Conservation (phyloP, 2,888 invertebrate species). For the Pandemis corylana region DNA sequence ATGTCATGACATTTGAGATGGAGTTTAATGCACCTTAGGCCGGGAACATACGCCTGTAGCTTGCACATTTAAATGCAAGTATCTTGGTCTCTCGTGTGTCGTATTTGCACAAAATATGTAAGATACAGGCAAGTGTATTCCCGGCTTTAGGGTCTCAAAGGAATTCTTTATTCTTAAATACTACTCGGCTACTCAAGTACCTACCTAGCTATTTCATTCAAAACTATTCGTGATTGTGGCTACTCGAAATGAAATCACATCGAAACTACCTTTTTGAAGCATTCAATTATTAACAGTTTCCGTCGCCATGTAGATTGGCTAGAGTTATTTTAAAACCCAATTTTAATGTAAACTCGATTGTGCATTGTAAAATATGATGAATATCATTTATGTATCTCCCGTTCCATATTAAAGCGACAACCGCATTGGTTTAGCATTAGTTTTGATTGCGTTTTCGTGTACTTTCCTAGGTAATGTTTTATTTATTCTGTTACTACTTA, state of each 20-base stretch:
- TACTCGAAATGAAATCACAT: background rate
- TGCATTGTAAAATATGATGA: constrained; percentile 72
- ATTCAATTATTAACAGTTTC: constrained; percentile 29
- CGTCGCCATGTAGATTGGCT: constrained; percentile 52
- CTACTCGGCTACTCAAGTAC: no score
- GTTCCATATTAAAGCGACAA: constrained; percentile 65
- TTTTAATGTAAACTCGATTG: constrained; percentile 72
- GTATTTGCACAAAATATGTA: no score
- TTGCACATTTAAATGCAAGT: no score
- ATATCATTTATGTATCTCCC: constrained; percentile 73
- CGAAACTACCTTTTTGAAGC: background rate
- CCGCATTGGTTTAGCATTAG: constrained; percentile 24
- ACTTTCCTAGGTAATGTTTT: constrained; percentile 8
- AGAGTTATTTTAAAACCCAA: constrained; percentile 59
- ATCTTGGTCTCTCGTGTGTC: no score
- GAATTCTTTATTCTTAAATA: no score
- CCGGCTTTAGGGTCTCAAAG: no score
- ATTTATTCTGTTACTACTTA: background rate
- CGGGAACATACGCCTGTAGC: no score
- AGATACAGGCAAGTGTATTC: no score
- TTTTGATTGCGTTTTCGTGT: constrained; percentile 27
- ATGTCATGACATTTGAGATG: no score
- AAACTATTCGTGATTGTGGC: background rate
- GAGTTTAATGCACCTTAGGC: no score
- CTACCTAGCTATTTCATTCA: background rate